Percentiles rank a stretch among this genome's conserved stretches.
These are phyloP conservation scores for Tokudaia muenninki DNA, from an alignment of 2,797 vertebrate species.

Conservation along the genomic window DNA sequence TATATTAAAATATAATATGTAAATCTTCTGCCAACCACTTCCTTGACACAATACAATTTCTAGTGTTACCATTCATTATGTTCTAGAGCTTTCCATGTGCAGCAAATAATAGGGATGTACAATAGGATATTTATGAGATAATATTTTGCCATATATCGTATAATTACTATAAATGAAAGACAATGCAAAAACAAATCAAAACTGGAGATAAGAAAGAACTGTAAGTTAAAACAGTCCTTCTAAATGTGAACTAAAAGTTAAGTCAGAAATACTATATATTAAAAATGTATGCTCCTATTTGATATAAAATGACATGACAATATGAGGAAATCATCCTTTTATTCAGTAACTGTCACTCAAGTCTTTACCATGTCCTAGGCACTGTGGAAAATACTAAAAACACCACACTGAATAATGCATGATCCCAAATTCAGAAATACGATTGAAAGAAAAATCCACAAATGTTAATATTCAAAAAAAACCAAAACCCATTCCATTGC, in stretches of 20 bases:
- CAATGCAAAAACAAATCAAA: conserved; percentile 16
- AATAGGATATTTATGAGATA: neutral
- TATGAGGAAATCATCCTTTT: neutral
- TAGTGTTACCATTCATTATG: neutral
- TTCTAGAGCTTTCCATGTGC: neutral
- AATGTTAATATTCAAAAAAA: neutral
- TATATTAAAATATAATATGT: conserved; percentile 5
- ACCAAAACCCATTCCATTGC: neutral
- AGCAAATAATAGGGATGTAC: neutral
- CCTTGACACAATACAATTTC: neutral
- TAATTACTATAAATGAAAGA: neutral
- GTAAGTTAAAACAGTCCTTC: neutral
- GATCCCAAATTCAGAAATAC: neutral
- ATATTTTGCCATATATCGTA: neutral
- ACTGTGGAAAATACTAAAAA: neutral
- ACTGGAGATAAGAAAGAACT: neutral
- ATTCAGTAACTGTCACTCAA: neutral
- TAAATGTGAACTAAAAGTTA: neutral
- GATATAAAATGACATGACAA: neutral
- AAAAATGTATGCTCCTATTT: neutral
- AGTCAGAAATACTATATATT: neutral
- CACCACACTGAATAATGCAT: neutral
- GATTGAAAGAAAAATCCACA: neutral
- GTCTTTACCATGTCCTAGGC: neutral
- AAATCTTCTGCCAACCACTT: neutral